Evolutionary conservation across 2,888 invertebrate species (phyloP).

Genomic region (Schrankia costaestrigalis): DNA sequence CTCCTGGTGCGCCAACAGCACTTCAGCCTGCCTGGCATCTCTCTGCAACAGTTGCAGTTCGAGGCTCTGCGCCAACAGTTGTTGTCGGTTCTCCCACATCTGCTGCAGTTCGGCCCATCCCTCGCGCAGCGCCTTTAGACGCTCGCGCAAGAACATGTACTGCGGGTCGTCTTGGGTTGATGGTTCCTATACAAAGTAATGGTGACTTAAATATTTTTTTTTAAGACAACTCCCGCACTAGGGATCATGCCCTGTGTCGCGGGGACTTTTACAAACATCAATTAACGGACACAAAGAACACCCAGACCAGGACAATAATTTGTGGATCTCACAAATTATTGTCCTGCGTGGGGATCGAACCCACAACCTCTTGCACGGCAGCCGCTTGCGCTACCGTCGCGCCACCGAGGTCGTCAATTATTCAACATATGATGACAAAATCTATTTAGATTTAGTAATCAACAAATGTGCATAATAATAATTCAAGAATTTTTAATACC

Average conservation of each 20-base stretch:
- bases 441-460: no score
- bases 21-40: slow-evolving; percentile 98
- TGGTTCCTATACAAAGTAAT: slow-evolving; percentile 79
- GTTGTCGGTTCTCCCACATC: slow-evolving; percentile 99
- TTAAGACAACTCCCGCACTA: not conserved
- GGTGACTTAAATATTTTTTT: not conserved
- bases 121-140: slow-evolving; percentile 98
- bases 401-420: no score
- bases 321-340: no score
- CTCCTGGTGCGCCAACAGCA: slow-evolving; percentile 98
- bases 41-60: slow-evolving; percentile 97
- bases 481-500: no score
- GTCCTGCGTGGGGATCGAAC: no score
- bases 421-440: no score
- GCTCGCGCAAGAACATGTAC: slow-evolving; percentile 99
- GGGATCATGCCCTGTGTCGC: not conserved
- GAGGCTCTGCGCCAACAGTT: slow-evolving; percentile 95
- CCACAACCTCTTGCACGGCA: no score
- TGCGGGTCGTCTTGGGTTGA: slow-evolving; percentile 97
- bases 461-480: no score
- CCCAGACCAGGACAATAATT: no score
- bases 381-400: no score
- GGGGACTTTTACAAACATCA: no score
- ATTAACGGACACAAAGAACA: no score
- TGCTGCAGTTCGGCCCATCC: slow-evolving; percentile 99